A percentile compares a stretch with the other conserved stretches of the same genome.
Conservation (phyloP, 2,113 vertebrate species). For the Oreocharis arfaki region DNA sequence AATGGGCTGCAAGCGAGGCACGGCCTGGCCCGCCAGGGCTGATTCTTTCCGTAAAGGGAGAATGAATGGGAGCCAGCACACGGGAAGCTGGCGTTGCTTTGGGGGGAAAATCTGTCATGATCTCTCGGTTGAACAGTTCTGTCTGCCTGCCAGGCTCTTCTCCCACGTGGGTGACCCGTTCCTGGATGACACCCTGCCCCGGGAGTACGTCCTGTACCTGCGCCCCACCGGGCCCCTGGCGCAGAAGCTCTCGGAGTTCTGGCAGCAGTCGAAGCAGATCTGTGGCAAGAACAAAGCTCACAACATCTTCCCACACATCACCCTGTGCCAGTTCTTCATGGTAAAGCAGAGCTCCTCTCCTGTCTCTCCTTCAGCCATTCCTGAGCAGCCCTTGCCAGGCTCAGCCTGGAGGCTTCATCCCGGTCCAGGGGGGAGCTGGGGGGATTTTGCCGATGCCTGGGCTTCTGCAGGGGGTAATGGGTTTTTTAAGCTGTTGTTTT, state of each 20-base stretch:
- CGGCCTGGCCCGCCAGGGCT: not conserved
- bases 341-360: slow-evolving; percentile 64
- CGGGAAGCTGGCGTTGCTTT: not conserved
- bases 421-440: not conserved
- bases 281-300: slow-evolving; percentile 98
- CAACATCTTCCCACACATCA: slow-evolving; percentile 98
- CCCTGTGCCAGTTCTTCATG: slow-evolving; percentile 99
- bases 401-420: not conserved
- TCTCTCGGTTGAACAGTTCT: rapidly evolving
- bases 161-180: slow-evolving; percentile 96
- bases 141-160: slow-evolving; percentile 84
- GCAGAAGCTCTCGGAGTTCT: slow-evolving; percentile 92
- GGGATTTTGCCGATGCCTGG: not conserved
- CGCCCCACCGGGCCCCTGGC: slow-evolving; percentile 91
- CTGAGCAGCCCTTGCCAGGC: not conserved
- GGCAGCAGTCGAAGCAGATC: slow-evolving; percentile 92
- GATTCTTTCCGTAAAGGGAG: not conserved
- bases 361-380: not conserved
- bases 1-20: not conserved
- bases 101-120: rapidly evolving
- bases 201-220: slow-evolving; percentile 96
- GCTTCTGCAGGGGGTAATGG: not conserved
- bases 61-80: not conserved
- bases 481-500: not conserved
- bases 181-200: slow-evolving; percentile 89